Conservation (phyloP, 2,888 invertebrate genomes). For the Trichogramma dendrolimi region DNA sequence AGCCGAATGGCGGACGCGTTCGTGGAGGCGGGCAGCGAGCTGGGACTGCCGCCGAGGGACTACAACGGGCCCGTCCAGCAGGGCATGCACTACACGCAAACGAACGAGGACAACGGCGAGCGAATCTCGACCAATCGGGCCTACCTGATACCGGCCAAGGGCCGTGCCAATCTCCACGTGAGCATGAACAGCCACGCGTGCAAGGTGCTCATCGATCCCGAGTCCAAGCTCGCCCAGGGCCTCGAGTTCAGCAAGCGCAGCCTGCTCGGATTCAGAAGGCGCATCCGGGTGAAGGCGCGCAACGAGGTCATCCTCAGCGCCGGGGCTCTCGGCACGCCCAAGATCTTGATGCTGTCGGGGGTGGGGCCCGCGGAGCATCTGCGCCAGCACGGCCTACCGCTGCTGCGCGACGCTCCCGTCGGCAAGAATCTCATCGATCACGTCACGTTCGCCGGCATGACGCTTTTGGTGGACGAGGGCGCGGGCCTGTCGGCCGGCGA, state of each 20-base stretch:
- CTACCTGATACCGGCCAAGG: conserved; percentile 75
- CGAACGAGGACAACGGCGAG: conserved; percentile 75
- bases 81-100: conserved; percentile 82
- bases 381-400: conserved; percentile 66
- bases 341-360: conserved; percentile 86
- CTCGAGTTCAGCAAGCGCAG: conserved; percentile 63
- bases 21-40: conserved; percentile 73
- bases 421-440: conserved; percentile 84
- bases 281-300: conserved; percentile 64
- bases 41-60: conserved; percentile 63
- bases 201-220: conserved; percentile 63
- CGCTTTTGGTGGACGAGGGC: too few species aligned
- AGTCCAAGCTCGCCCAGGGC: conserved; percentile 68
- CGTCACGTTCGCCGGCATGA: conserved; percentile 49
- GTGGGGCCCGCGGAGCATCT: conserved; percentile 77
- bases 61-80: conserved; percentile 78
- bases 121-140: conserved; percentile 83
- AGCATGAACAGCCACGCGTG: conserved; percentile 72
- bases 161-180: conserved; percentile 73
- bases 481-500: too few species aligned
- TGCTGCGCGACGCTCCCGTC: conserved; percentile 71
- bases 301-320: conserved; percentile 81
- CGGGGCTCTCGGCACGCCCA: conserved; percentile 83
- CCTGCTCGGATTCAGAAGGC: conserved; percentile 54
- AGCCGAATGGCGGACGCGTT: conserved; percentile 76